Percentiles rank a stretch among this genome's conserved stretches.
phyloP scores from a whole-genome alignment of 2,797 vertebrate genomes.

The Smutsia gigantea region DNA sequence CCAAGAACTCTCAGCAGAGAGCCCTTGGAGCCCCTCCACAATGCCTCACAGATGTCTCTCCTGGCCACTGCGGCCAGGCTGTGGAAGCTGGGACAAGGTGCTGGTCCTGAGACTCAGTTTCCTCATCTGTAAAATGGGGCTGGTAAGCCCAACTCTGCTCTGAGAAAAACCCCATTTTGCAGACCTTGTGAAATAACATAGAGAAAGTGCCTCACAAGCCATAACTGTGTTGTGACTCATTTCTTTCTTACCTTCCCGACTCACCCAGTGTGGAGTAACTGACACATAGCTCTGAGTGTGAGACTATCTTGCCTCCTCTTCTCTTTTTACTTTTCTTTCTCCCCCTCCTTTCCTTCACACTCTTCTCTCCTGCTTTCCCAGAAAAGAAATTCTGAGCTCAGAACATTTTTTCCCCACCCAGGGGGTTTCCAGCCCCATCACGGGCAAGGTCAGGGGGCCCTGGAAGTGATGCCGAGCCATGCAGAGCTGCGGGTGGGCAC shows the following conservation, averaged over 20 bases:
- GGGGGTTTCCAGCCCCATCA: neutral
- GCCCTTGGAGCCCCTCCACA: fast-evolving
- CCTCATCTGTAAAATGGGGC: neutral
- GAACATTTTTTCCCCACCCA: fast-evolving
- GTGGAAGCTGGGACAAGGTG: neutral
- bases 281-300: fast-evolving
- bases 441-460: neutral
- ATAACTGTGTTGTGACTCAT: fast-evolving
- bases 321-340: too few species aligned
- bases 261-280: fast-evolving
- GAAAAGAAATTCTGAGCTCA: neutral
- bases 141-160: neutral
- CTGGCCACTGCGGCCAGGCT: neutral
- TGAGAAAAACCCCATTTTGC: neutral
- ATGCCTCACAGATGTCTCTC: fast-evolving
- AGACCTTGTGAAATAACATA: too few species aligned
- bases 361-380: neutral
- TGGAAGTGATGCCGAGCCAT: neutral
- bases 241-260: neutral
- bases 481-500: fast-evolving
- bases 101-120: neutral
- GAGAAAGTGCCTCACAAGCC: neutral
- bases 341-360: too few species aligned
- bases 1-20: too few species aligned
- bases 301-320: neutral